Conservation (phyloP, 2,797 vertebrate genomes). For the Apodemus agrarius region DNA sequence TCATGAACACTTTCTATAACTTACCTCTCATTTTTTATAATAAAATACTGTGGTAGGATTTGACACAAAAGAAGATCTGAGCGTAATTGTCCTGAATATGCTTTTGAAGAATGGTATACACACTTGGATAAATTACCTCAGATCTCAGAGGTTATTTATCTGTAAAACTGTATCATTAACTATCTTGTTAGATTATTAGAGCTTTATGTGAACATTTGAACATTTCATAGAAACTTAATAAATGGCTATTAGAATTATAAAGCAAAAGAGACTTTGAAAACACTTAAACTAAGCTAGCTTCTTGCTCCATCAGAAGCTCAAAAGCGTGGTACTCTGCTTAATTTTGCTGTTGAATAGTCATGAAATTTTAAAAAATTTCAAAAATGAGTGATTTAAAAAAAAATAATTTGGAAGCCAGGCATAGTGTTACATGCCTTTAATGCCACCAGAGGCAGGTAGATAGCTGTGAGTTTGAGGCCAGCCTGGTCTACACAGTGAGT, state of each 20-base stretch:
- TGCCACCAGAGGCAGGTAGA: background rate
- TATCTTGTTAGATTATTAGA: constrained; percentile 15
- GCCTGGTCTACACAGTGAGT: background rate
- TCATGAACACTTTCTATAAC: constrained; percentile 48
- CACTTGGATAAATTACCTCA: constrained; percentile 6
- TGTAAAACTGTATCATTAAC: constrained; percentile 23
- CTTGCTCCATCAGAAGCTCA: constrained; percentile 35
- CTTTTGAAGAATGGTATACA: constrained; percentile 6
- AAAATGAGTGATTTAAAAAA: constrained; percentile 30
- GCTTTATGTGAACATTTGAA: constrained; percentile 7
- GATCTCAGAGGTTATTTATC: background rate
- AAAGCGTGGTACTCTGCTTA: constrained; percentile 21
- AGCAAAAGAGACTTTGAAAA: constrained; percentile 47
- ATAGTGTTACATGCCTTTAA: background rate
- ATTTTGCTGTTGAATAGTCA: constrained; percentile 38
- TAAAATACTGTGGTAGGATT: background rate
- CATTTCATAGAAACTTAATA: constrained; percentile 40
- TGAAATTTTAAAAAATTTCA: background rate
- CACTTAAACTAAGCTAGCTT: constrained; percentile 36
- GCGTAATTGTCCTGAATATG: constrained; percentile 31
- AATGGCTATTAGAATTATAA: background rate
- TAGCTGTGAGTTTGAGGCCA: background rate
- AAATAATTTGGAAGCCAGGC: background rate
- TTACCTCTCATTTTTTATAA: constrained; percentile 11
- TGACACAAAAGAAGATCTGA: constrained; percentile 11